Percentiles rank a stretch among this genome's conserved stretches.
phyloP scores from a whole-genome alignment of 2,888 invertebrate genomes.

The Drosophila helvetica region DNA sequence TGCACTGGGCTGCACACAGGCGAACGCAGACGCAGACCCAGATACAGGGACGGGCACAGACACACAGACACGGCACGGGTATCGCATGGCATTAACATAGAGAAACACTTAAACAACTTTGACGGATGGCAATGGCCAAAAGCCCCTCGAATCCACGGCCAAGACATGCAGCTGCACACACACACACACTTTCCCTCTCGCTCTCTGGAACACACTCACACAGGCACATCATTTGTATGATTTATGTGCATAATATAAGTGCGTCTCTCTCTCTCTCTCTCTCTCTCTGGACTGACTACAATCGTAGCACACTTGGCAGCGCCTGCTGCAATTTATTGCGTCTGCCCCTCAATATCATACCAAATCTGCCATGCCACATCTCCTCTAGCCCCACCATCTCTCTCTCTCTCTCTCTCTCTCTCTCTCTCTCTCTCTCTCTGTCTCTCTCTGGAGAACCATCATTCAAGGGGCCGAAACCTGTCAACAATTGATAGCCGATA shows the following conservation, averaged over 20 bases:
- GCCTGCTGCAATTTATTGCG: slow-evolving; percentile 66
- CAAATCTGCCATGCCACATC: not conserved
- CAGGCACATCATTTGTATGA: slow-evolving; percentile 54
- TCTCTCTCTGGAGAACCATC: slow-evolving; percentile 4
- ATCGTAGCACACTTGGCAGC: slow-evolving; percentile 59
- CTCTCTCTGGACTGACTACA: slow-evolving; percentile 29
- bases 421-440: not conserved
- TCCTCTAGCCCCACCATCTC: no score
- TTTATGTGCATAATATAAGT: slow-evolving; percentile 61
- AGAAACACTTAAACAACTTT: slow-evolving; percentile 73
- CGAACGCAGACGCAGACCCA: no score
- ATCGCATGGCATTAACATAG: slow-evolving; percentile 70
- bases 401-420: not conserved
- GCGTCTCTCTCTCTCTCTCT: slow-evolving; percentile 8
- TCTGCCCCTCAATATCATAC: not conserved
- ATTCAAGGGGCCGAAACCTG: slow-evolving; percentile 34
- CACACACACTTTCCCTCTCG: not conserved
- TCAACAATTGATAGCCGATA: slow-evolving; percentile 68
- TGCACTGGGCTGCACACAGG: slow-evolving; percentile 27
- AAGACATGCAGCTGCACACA: slow-evolving; percentile 55
- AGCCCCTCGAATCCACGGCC: not conserved
- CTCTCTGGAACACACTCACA: not conserved
- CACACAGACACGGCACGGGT: slow-evolving; percentile 18
- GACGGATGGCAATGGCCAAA: slow-evolving; percentile 67
- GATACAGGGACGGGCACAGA: slow-evolving; percentile 6